phyloP scores from a whole-genome alignment of 2,113 vertebrate species.

The Corydoras maculifer region DNA sequence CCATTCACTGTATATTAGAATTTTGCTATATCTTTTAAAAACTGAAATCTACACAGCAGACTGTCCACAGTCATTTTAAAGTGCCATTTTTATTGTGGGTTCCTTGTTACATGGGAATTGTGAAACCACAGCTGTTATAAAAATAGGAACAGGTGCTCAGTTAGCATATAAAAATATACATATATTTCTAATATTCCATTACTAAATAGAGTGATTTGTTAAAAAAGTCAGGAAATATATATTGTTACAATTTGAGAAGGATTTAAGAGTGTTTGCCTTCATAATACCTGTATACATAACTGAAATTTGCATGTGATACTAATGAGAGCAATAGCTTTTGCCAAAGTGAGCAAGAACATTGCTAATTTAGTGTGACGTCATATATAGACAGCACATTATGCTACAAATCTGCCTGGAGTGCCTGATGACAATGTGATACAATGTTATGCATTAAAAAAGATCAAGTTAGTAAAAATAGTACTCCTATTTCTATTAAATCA shows the following conservation, averaged over 20 bases:
- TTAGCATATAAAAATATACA: constrained; percentile 68
- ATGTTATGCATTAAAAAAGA: too few relatives aligned
- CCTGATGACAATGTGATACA: too few relatives aligned
- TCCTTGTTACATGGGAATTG: constrained; percentile 24
- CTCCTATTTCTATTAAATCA: too few relatives aligned
- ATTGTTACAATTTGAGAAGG: constrained; percentile 17
- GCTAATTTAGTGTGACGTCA: too few relatives aligned
- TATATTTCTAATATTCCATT: constrained; percentile 59
- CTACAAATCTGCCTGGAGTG: too few relatives aligned
- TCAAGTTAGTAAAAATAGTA: too few relatives aligned
- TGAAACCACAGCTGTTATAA: constrained; percentile 59
- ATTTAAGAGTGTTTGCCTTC: constrained; percentile 14
- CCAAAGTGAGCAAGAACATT: too few relatives aligned
- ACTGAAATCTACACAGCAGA: not conserved
- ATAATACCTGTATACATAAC: constrained; percentile 8
- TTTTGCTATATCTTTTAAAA: not conserved
- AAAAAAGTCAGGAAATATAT: constrained; percentile 51
- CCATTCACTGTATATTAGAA: too few relatives aligned
- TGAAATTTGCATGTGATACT: not conserved
- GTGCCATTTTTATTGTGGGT: not conserved
- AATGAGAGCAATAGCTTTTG: too few relatives aligned
- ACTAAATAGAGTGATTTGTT: constrained; percentile 52
- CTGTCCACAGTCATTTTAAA: constrained; percentile 13
- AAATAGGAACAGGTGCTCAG: constrained; percentile 64
- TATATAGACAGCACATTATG: too few relatives aligned